phyloP scores from a whole-genome alignment of 2,888 invertebrate genomes.

The Archips crataeganus region DNA sequence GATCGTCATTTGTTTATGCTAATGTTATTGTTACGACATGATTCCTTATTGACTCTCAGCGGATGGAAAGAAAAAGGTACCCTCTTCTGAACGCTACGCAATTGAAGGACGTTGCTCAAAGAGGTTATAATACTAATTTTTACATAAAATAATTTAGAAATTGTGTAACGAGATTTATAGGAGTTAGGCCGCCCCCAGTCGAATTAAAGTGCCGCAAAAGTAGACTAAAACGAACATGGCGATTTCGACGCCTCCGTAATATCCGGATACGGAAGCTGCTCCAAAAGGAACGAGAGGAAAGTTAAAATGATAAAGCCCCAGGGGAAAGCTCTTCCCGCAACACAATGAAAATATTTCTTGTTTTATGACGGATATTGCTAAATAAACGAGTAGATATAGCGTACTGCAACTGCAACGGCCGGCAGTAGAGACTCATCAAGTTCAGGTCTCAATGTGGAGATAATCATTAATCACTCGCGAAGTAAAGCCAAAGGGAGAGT shows the following conservation, averaged over 20 bases:
- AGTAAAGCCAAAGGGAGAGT: too few relatives aligned
- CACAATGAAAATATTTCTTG: conserved; percentile 24
- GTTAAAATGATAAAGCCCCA: conserved; percentile 26
- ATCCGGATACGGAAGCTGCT: conserved; percentile 36
- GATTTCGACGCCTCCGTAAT: conserved; percentile 33
- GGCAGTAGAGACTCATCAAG: too few relatives aligned
- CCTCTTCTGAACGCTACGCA: background rate
- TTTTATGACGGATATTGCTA: conserved; percentile 25
- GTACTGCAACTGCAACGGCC: background rate
- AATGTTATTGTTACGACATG: conserved; percentile 19
- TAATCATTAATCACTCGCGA: too few relatives aligned
- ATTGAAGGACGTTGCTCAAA: background rate
- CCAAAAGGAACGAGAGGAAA: conserved; percentile 37
- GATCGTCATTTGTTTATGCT: conserved; percentile 31
- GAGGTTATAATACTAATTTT: background rate
- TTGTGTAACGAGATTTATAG: conserved; percentile 6
- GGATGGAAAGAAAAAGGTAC: background rate
- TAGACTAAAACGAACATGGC: conserved; percentile 35
- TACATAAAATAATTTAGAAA: conserved; percentile 3
- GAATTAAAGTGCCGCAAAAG: conserved; percentile 28
- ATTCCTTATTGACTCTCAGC: background rate
- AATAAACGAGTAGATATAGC: conserved; percentile 5
- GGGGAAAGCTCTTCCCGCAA: conserved; percentile 31
- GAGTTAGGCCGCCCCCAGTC: conserved; percentile 16
- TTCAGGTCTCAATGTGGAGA: too few relatives aligned